A percentile compares a stretch with the other conserved stretches of the same genome.
Conservation (phyloP, 2,113 vertebrate genomes). For the Catharus fuscescens region DNA sequence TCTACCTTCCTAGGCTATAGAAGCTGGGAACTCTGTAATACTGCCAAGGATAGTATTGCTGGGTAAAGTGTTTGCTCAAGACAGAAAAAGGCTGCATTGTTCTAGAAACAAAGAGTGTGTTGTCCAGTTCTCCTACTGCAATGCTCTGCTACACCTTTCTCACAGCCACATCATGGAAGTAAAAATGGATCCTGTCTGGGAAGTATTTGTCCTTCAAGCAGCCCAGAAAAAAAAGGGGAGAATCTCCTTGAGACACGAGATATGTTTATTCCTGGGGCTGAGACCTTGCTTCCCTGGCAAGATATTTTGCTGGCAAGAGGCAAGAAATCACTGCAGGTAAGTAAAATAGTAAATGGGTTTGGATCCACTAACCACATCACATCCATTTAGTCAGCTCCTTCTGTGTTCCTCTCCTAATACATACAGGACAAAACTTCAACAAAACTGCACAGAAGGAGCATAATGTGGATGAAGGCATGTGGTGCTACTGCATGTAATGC, state of each 20-base stretch:
- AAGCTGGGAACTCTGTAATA: neutral
- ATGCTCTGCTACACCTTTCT: neutral
- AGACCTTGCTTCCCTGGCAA: neutral
- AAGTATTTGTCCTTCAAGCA: neutral
- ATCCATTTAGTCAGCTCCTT: neutral
- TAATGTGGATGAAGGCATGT: fast-evolving
- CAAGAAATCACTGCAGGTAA: neutral
- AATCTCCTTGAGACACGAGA: neutral
- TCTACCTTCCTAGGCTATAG: neutral
- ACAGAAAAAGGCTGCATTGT: constrained; percentile 43
- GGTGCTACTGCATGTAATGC: neutral
- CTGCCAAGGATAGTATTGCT: constrained; percentile 28
- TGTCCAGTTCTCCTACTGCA: neutral
- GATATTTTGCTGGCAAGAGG: neutral
- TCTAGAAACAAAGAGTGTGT: constrained; percentile 4
- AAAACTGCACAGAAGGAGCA: neutral
- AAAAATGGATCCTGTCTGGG: neutral
- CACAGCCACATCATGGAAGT: neutral
- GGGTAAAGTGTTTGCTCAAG: constrained; percentile 31
- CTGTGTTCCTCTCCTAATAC: neutral
- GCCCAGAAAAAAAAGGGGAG: neutral
- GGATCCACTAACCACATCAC: neutral
- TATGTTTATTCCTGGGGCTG: neutral
- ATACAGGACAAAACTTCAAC: neutral
- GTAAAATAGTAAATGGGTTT: neutral